These are phyloP conservation scores for Hylia prasina DNA, from an alignment of 2,113 vertebrate genomes.

Conservation along the genomic window DNA sequence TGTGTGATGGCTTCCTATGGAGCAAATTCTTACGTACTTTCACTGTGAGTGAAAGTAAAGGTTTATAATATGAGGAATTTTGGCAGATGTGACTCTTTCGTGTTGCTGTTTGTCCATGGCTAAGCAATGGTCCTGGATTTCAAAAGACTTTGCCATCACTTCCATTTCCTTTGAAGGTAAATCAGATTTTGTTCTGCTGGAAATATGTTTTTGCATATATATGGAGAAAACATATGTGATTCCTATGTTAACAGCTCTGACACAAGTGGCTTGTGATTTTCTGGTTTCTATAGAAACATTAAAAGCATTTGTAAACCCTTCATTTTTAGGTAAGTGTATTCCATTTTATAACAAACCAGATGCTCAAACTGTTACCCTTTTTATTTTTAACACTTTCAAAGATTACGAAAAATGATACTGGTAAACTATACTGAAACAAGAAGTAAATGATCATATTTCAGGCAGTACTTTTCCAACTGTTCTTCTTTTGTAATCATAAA, in stretches of 20 bases:
- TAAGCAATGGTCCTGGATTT: background rate
- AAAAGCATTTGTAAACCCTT: slow-evolving; percentile 31
- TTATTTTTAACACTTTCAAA: background rate
- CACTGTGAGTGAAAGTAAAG: background rate
- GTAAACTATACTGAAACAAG: background rate
- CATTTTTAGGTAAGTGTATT: background rate
- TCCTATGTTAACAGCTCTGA: background rate
- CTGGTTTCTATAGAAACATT: slow-evolving; percentile 31
- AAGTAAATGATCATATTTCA: background rate
- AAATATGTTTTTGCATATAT: background rate
- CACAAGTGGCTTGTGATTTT: background rate
- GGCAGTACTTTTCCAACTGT: background rate
- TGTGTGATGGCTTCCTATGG: background rate
- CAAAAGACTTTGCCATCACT: background rate
- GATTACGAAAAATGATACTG: background rate
- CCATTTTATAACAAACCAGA: background rate
- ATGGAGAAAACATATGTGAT: background rate
- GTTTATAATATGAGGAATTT: background rate
- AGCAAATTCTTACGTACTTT: background rate
- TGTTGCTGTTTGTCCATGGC: background rate
- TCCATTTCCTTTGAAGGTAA: background rate
- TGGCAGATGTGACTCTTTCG: background rate
- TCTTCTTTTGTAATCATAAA: background rate
- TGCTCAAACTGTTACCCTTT: background rate
- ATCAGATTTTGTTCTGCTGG: background rate